phyloP scores from a whole-genome alignment of 2,797 vertebrate genomes.

The Amblyraja radiata region DNA sequence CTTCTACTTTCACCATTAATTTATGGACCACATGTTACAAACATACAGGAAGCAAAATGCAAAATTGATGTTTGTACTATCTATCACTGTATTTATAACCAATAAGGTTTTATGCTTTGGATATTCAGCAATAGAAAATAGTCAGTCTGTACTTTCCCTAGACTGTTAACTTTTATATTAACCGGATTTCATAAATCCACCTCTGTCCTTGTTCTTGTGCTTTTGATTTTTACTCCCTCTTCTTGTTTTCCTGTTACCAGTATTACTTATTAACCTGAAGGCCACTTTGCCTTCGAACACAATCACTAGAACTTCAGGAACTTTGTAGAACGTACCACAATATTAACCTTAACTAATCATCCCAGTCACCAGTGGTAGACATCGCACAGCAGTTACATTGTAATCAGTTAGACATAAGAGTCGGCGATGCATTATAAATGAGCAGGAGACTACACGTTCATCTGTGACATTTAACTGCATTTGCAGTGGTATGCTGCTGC shows the following conservation, averaged over 20 bases:
- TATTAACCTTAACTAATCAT: not conserved
- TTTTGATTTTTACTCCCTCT: conserved; percentile 6
- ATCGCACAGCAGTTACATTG: conserved; percentile 51
- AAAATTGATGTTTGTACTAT: conserved; percentile 46
- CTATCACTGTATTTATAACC: conserved; percentile 34
- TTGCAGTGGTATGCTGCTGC: conserved; percentile 45
- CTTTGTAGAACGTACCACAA: not conserved
- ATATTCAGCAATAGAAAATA: conserved; percentile 38
- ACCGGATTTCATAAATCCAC: conserved; percentile 37
- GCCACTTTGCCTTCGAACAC: conserved; percentile 15
- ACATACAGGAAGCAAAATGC: conserved; percentile 53
- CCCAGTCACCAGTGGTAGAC: not conserved
- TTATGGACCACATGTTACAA: conserved; percentile 57
- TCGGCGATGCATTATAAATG: conserved; percentile 46
- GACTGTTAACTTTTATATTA: conserved; percentile 36
- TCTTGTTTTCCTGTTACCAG: conserved; percentile 29
- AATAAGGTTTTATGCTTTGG: conserved; percentile 35
- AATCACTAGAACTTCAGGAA: conserved; percentile 24
- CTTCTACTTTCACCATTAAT: conserved; percentile 51
- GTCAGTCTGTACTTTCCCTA: conserved; percentile 37
- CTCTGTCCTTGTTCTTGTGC: conserved; percentile 14
- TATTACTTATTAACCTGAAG: conserved; percentile 31
- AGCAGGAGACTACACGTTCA: conserved; percentile 46
- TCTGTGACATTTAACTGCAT: conserved; percentile 48
- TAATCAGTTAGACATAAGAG: conserved; percentile 54